Evolutionary conservation across 1,140 invertebrate genomes (phyloP).

Genomic region (Melanaphis sacchari): DNA sequence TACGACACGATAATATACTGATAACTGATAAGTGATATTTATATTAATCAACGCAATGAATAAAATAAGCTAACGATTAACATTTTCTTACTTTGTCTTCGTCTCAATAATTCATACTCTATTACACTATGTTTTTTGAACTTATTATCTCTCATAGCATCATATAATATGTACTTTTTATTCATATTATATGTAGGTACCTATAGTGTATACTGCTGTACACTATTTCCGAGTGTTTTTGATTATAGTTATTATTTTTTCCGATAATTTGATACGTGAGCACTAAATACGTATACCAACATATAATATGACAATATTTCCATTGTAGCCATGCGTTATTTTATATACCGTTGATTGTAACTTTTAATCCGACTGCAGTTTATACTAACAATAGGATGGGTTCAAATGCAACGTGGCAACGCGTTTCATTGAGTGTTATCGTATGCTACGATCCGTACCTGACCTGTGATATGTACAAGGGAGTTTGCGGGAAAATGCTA

Average conservation of each 20-base stretch:
- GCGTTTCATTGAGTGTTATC: background rate
- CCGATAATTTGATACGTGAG: background rate
- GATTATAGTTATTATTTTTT: background rate
- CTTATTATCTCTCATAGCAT: background rate
- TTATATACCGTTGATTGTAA: background rate
- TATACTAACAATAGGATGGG: background rate
- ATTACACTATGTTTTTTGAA: background rate
- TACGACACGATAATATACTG: background rate
- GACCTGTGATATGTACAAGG: background rate
- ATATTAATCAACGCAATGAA: background rate
- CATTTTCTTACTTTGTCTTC: background rate
- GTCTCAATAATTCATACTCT: background rate
- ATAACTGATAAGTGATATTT: too few relatives aligned
- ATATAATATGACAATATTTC: background rate
- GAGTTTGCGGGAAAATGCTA: background rate
- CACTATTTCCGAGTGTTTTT: background rate
- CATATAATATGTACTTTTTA: background rate
- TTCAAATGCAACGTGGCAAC: background rate
- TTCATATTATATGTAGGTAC: background rate
- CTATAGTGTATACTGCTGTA: background rate
- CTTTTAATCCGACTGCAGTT: background rate
- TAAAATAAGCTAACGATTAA: background rate
- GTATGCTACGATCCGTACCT: background rate
- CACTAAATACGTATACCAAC: background rate
- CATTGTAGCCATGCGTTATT: background rate